Evolutionary conservation across 2,113 vertebrate genomes (phyloP).

Genomic region (Bungarus multicinctus): DNA sequence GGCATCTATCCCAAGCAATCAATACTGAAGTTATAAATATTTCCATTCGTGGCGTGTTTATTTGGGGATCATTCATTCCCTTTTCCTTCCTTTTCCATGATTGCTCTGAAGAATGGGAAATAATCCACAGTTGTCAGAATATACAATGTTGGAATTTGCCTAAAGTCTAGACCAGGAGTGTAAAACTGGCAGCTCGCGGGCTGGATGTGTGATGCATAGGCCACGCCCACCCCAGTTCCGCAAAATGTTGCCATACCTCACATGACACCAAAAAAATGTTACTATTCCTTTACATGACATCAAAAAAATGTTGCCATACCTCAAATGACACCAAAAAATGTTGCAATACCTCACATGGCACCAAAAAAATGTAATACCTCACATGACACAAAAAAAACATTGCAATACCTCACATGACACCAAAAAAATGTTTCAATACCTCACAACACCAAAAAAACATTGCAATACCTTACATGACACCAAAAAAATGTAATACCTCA

Average conservation of each 20-base stretch:
- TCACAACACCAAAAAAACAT: fast-evolving
- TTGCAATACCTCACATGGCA: fast-evolving
- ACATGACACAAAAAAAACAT: fast-evolving
- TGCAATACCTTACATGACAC: fast-evolving
- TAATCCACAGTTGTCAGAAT: background rate
- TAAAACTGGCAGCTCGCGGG: fast-evolving
- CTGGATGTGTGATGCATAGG: background rate
- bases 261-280: no score
- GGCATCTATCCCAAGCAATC: background rate
- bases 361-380: no score
- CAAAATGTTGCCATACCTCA: fast-evolving
- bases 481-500: no score
- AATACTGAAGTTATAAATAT: background rate
- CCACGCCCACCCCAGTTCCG: background rate
- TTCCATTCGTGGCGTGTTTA: background rate
- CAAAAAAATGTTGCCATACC: fast-evolving
- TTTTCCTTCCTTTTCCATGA: background rate
- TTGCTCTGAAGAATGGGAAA: background rate
- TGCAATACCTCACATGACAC: fast-evolving
- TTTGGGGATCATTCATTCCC: background rate
- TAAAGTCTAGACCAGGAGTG: background rate
- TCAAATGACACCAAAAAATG: fast-evolving
- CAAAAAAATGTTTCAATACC: fast-evolving
- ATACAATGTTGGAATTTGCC: background rate
- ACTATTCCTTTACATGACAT: no score